Percentiles rank a stretch among this genome's conserved stretches.
Conservation (phyloP, 2,797 vertebrate species). For the Pogoniulus pusillus region DNA sequence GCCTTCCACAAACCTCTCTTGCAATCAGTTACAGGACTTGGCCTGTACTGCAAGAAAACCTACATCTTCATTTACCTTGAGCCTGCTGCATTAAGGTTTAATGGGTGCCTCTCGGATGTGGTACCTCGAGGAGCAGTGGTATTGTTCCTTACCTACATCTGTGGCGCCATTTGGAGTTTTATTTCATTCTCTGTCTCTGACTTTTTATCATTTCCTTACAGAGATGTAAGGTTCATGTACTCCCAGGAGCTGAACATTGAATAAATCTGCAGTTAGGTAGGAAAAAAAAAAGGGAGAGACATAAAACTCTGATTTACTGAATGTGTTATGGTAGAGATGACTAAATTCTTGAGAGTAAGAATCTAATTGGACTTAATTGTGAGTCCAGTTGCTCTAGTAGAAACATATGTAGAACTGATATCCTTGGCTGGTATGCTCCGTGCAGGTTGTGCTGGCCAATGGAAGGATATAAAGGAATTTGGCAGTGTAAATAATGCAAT, state of each 20-base stretch:
- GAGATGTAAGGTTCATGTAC: slow-evolving; percentile 23
- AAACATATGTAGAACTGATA: slow-evolving; percentile 67
- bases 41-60: neutral
- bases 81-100: neutral
- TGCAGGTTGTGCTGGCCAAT: slow-evolving; percentile 22
- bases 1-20: slow-evolving; percentile 21
- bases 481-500: slow-evolving; percentile 27
- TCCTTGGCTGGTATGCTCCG: slow-evolving; percentile 63
- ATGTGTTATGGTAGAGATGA: slow-evolving; percentile 51
- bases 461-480: slow-evolving; percentile 40
- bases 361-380: slow-evolving; percentile 68
- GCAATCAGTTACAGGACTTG: slow-evolving; percentile 3
- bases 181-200: neutral
- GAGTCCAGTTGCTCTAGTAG: slow-evolving; percentile 65
- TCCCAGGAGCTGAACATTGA: slow-evolving; percentile 15
- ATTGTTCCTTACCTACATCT: neutral
- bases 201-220: neutral
- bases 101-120: neutral
- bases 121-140: neutral
- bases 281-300: slow-evolving; percentile 46
- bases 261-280: neutral
- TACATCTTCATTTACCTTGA: neutral
- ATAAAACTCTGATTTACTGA: slow-evolving; percentile 58
- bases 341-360: slow-evolving; percentile 68
- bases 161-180: neutral